Evolutionary conservation across 2,888 invertebrate species (phyloP).

Genomic region (Diploptera punctata): DNA sequence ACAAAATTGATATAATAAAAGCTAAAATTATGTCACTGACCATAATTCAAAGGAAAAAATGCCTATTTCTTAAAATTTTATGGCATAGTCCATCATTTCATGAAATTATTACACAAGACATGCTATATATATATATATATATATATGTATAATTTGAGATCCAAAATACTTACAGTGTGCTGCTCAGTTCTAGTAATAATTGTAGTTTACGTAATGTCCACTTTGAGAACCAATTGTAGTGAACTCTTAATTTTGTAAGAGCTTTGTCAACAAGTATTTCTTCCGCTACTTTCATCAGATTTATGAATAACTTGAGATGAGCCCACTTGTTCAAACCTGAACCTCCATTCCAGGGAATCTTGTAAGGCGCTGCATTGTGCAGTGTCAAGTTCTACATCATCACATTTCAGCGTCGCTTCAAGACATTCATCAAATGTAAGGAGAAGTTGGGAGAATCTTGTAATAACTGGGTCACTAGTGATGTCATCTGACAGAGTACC

Average conservation of each 20-base stretch:
- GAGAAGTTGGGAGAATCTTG: slow-evolving; percentile 52
- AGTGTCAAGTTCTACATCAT: slow-evolving; percentile 52
- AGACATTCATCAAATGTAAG: slow-evolving; percentile 58
- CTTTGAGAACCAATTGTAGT: slow-evolving; percentile 78
- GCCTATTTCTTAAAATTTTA: too few species aligned
- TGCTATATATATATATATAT: too few species aligned
- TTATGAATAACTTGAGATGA: too few species aligned
- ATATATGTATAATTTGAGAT: too few species aligned
- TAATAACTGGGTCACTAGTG: not conserved
- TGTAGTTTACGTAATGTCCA: slow-evolving; percentile 57
- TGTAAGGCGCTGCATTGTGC: slow-evolving; percentile 56
- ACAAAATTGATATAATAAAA: too few species aligned
- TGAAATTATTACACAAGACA: not conserved
- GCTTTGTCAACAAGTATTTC: slow-evolving; percentile 56
- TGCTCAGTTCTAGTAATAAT: not conserved
- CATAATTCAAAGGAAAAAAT: too few species aligned
- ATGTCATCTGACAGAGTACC: slow-evolving; percentile 10
- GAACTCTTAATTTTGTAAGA: slow-evolving; percentile 67
- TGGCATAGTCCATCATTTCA: too few species aligned
- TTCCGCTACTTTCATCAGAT: not conserved
- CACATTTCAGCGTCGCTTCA: slow-evolving; percentile 51
- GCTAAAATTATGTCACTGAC: too few species aligned
- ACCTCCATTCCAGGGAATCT: slow-evolving; percentile 62
- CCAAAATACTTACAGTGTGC: slow-evolving; percentile 1
- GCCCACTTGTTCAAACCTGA: slow-evolving; percentile 56